These are phyloP conservation scores for Mustela lutreola DNA, from an alignment of 2,113 vertebrate species.

Conservation along the genomic window DNA sequence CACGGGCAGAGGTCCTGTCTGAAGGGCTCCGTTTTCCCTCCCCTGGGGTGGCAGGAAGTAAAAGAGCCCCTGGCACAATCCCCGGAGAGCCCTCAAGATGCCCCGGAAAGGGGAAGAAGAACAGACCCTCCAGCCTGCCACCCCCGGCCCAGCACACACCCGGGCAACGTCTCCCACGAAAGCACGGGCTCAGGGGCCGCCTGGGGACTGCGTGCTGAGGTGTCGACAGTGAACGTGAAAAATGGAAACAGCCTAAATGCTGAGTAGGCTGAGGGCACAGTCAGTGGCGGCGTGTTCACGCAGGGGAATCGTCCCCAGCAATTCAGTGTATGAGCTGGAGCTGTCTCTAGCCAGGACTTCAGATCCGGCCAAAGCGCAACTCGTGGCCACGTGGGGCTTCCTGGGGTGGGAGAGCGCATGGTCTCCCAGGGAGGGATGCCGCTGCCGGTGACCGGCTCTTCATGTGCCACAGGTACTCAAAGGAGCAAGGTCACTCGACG, in stretches of 20 bases:
- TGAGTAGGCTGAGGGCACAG: not conserved
- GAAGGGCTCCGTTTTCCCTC: not conserved
- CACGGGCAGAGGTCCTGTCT: not conserved
- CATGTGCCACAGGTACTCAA: not conserved
- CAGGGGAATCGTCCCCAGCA: not conserved
- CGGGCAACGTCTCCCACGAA: not conserved
- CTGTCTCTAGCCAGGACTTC: too few relatives aligned
- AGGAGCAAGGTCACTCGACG: not conserved
- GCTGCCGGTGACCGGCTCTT: too few relatives aligned
- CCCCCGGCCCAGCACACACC: not conserved
- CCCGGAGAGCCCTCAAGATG: not conserved
- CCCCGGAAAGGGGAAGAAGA: not conserved
- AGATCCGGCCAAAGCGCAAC: not conserved
- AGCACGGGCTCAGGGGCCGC: not conserved
- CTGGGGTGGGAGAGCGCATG: too few relatives aligned
- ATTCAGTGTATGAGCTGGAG: not conserved
- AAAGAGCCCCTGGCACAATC: not conserved
- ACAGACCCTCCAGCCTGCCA: not conserved
- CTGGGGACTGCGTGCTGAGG: too few relatives aligned
- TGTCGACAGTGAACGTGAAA: not conserved
- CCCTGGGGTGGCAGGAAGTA: not conserved
- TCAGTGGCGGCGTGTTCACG: not conserved
- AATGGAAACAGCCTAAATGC: not conserved
- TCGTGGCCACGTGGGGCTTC: rapidly evolving
- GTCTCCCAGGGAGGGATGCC: not conserved